Percentiles rank a stretch among this genome's conserved stretches.
Conservation (phyloP, 2,113 vertebrate species). For the Cyanoramphus novaezelandiae region DNA sequence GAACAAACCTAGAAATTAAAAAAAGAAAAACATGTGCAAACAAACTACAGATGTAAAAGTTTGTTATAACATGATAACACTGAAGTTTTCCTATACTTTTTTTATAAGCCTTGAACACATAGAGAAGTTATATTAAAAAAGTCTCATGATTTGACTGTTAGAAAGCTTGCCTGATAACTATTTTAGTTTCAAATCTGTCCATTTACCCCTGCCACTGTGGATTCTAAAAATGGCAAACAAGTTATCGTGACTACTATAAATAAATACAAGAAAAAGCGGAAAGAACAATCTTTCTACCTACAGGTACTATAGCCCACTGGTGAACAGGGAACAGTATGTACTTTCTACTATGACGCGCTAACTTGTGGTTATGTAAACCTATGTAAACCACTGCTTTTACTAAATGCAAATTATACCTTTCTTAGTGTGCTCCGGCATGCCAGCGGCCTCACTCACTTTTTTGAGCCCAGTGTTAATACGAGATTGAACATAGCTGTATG, state of each 20-base stretch:
- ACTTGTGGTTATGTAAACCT: neutral
- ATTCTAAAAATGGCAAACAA: neutral
- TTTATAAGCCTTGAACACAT: conserved; percentile 20
- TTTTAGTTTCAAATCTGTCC: neutral
- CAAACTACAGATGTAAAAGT: conserved; percentile 36
- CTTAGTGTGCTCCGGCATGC: neutral
- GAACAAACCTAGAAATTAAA: conserved; percentile 38
- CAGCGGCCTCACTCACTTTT: conserved; percentile 13
- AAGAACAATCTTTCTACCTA: neutral
- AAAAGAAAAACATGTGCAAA: conserved; percentile 29
- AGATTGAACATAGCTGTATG: conserved; percentile 74
- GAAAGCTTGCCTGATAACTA: neutral
- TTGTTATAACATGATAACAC: neutral
- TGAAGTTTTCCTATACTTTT: conserved; percentile 4
- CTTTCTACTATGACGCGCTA: neutral
- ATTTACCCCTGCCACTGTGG: neutral
- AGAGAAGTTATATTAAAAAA: neutral
- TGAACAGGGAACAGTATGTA: neutral
- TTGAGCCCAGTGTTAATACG: conserved; percentile 76
- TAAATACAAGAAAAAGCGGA: neutral
- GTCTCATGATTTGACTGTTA: neutral
- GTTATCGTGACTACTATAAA: neutral
- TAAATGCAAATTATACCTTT: conserved; percentile 61
- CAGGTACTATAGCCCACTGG: neutral
- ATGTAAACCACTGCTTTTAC: neutral